These are phyloP conservation scores for Drosophila antonietae DNA, from an alignment of 2,888 invertebrate genomes.

Conservation along the genomic window DNA sequence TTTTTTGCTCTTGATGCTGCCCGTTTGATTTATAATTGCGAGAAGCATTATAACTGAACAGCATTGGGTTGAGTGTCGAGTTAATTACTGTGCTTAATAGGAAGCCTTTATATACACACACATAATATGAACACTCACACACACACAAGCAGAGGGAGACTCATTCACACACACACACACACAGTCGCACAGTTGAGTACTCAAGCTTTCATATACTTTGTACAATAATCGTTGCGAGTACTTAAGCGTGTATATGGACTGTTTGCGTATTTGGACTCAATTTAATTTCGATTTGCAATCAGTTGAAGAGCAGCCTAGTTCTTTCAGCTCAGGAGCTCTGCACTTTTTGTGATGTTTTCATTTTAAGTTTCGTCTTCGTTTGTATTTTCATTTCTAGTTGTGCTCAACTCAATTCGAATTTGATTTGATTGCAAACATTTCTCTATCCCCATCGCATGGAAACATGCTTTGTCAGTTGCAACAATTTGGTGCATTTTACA, in stretches of 20 bases:
- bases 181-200: not conserved
- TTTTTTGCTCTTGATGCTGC: conserved; percentile 31
- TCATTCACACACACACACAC: not conserved
- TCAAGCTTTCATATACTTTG: not conserved
- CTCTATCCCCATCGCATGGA: conserved; percentile 30
- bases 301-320: conserved; percentile 51
- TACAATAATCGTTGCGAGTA: conserved; percentile 8
- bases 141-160: not conserved
- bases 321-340: conserved; percentile 18
- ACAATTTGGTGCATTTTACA: conserved; percentile 70
- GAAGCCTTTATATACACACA: conserved; percentile 8
- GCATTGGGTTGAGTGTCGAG: conserved; percentile 27
- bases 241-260: conserved; percentile 15
- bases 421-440: conserved; percentile 71
- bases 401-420: conserved; percentile 70
- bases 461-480: conserved; percentile 51
- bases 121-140: not conserved
- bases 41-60: conserved; percentile 17
- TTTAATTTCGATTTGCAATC: conserved; percentile 66
- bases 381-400: conserved; percentile 47
- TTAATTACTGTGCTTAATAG: conserved; percentile 55
- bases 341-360: conserved; percentile 52
- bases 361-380: conserved; percentile 51
- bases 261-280: conserved; percentile 42
- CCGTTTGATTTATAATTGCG: conserved; percentile 40